Evolutionary conservation across 2,888 invertebrate species (phyloP).

Genomic region (Dromius quadrimaculatus): DNA sequence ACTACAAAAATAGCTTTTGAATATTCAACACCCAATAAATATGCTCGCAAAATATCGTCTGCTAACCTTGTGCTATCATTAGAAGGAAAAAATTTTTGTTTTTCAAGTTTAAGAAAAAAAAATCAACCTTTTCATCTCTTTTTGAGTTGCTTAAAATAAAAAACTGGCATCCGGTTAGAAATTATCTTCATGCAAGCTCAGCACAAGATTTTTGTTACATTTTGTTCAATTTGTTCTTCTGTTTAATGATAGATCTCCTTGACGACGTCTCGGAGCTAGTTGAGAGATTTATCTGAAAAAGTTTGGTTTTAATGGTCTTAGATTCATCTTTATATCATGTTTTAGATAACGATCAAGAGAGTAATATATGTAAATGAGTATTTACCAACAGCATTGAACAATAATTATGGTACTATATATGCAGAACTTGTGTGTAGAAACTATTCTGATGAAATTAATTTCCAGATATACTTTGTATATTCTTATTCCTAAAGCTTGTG

Average conservation of each 20-base stretch:
- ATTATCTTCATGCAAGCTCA: slow-evolving; percentile 10
- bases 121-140: slow-evolving; percentile 21
- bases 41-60: neutral
- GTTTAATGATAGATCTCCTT: slow-evolving; percentile 9
- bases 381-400: neutral
- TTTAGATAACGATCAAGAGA: neutral
- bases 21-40: slow-evolving; percentile 12
- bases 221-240: slow-evolving; percentile 27
- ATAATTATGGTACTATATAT: slow-evolving; percentile 13
- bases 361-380: slow-evolving; percentile 15
- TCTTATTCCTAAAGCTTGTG: no score
- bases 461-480: no score
- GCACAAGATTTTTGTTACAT: neutral
- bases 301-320: slow-evolving; percentile 15
- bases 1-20: slow-evolving; percentile 9
- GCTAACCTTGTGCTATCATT: slow-evolving; percentile 35
- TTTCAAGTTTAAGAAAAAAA: slow-evolving; percentile 3
- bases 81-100: slow-evolving; percentile 13
- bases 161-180: slow-evolving; percentile 24
- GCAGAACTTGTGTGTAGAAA: no score
- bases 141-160: slow-evolving; percentile 18
- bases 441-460: no score
- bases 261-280: neutral
- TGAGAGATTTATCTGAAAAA: slow-evolving; percentile 18
- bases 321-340: slow-evolving; percentile 1